A percentile compares a stretch with the other conserved stretches of the same genome.
Conservation (phyloP, 2,113 vertebrate species). For the Vombatus ursinus region DNA sequence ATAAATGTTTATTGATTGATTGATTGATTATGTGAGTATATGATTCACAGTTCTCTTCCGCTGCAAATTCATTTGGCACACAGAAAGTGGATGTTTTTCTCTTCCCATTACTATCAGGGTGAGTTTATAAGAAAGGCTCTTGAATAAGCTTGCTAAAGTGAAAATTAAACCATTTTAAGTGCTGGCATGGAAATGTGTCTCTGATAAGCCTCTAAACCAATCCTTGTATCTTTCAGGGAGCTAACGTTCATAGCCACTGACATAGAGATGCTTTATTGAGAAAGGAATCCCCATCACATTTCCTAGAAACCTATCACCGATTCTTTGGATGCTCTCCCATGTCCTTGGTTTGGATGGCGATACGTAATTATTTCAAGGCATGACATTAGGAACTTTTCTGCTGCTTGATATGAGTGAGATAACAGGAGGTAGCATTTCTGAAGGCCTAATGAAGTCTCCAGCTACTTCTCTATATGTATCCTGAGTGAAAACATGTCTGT, state of each 20-base stretch:
- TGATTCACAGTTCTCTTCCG: not conserved
- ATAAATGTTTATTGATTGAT: not conserved
- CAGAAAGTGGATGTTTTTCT: slow-evolving; percentile 46
- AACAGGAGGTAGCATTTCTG: slow-evolving; percentile 46
- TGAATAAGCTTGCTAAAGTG: slow-evolving; percentile 64
- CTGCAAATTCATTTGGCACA: not conserved
- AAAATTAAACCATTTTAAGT: slow-evolving; percentile 68
- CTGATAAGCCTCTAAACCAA: slow-evolving; percentile 25
- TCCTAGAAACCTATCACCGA: slow-evolving; percentile 55
- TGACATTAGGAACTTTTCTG: not conserved
- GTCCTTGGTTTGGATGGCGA: slow-evolving; percentile 25
- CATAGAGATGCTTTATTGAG: slow-evolving; percentile 63
- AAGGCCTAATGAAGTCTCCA: slow-evolving; percentile 58
- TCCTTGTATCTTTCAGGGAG: slow-evolving; percentile 58
- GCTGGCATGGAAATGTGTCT: slow-evolving; percentile 50
- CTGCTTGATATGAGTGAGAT: not conserved
- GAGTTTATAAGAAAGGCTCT: slow-evolving; percentile 52
- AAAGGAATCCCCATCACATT: slow-evolving; percentile 62
- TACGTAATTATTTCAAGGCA: not conserved
- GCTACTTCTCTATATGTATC: slow-evolving; percentile 63
- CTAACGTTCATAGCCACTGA: slow-evolving; percentile 63
- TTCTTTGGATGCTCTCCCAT: slow-evolving; percentile 69
- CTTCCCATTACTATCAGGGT: not conserved
- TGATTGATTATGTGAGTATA: not conserved
- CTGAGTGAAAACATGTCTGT: not conserved